Evolutionary conservation across 2,797 vertebrate species (phyloP).

Genomic region (Pseudochirops cupreus): DNA sequence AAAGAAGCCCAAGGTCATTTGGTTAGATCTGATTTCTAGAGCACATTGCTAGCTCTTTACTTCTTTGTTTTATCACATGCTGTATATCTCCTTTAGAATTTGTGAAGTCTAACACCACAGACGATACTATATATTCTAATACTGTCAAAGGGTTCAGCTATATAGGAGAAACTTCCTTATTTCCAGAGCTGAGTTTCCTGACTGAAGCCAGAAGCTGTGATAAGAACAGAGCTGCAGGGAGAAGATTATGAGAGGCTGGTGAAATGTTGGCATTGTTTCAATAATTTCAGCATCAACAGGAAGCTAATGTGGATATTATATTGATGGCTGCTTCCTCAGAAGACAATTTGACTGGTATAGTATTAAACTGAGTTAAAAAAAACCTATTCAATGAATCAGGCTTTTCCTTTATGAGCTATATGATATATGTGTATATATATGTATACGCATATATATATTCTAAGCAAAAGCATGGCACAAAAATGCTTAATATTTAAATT

Average conservation of each 20-base stretch:
- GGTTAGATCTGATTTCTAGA: background rate
- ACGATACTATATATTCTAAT: constrained; percentile 81
- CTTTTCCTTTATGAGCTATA: constrained; percentile 83
- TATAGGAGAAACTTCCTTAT: constrained; percentile 86
- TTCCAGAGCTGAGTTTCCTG: constrained; percentile 86
- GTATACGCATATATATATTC: background rate
- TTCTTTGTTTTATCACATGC: background rate
- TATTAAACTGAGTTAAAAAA: constrained; percentile 82
- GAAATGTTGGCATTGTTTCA: constrained; percentile 84
- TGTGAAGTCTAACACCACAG: constrained; percentile 74
- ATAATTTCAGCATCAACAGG: constrained; percentile 87
- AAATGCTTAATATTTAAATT: constrained; percentile 64
- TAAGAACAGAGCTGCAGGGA: constrained; percentile 85
- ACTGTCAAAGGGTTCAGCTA: constrained; percentile 79
- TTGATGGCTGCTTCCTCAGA: constrained; percentile 86
- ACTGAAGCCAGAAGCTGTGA: constrained; percentile 83
- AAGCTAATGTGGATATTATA: constrained; percentile 87
- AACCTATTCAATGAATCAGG: constrained; percentile 81
- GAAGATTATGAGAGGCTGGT: constrained; percentile 84
- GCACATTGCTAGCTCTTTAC: background rate
- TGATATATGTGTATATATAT: constrained; percentile 16
- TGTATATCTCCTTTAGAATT: constrained; percentile 75
- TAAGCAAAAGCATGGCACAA: constrained; percentile 59
- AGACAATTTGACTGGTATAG: constrained; percentile 83
- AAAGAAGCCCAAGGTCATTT: background rate